A percentile compares a stretch with the other conserved stretches of the same genome.
Conservation (phyloP, 2,888 invertebrate species). For the Helobdella robusta region DNA sequence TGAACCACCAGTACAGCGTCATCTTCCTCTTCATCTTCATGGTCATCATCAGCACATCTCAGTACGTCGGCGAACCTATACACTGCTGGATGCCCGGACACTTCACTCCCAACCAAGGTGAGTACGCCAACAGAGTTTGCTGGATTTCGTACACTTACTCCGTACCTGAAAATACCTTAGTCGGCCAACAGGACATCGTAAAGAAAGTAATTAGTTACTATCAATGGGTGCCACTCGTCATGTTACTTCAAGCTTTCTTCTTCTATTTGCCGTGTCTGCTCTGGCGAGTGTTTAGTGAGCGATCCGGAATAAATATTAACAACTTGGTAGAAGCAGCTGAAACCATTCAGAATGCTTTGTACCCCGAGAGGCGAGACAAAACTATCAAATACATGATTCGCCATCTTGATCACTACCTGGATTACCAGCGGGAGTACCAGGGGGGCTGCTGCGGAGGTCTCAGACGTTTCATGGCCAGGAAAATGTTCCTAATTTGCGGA, state of each 20-base stretch:
- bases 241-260: conserved; percentile 51
- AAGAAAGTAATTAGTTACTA: conserved; percentile 36
- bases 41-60: conserved; percentile 48
- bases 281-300: conserved; percentile 34
- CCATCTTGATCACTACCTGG: conserved; percentile 52
- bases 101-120: conserved; percentile 36
- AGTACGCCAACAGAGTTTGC: conserved; percentile 36
- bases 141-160: conserved; percentile 38
- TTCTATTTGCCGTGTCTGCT: conserved; percentile 49
- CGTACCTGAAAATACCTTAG: conserved; percentile 30
- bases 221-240: conserved; percentile 50
- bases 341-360: conserved; percentile 45
- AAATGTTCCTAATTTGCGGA: conserved; percentile 47
- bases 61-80: conserved; percentile 48
- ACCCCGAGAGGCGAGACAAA: conserved; percentile 50
- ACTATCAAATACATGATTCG: conserved; percentile 52
- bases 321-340: conserved; percentile 46
- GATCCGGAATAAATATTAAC: conserved; percentile 51
- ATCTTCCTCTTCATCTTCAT: conserved; percentile 48
- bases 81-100: conserved; percentile 48
- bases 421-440: conserved; percentile 46
- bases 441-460: conserved; percentile 46
- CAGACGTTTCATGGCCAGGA: conserved; percentile 46
- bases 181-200: conserved; percentile 26
- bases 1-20: conserved; percentile 40